These are phyloP conservation scores for Scaptodrosophila lebanonensis DNA, from an alignment of 1,140 invertebrate species.

Conservation along the genomic window DNA sequence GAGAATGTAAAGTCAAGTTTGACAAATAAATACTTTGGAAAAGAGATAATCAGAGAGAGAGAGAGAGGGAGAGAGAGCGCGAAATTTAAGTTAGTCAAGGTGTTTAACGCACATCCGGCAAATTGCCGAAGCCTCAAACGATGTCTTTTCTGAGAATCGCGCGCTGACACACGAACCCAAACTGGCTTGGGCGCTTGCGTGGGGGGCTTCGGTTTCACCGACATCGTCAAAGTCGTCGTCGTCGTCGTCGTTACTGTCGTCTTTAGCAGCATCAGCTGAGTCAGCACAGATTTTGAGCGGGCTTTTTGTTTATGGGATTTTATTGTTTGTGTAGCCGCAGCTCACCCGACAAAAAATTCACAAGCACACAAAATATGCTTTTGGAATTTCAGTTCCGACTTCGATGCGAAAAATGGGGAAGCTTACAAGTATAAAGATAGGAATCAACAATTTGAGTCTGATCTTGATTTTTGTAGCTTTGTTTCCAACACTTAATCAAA, in stretches of 20 bases:
- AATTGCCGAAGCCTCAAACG: conserved; percentile 32
- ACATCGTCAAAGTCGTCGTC: conserved; percentile 20
- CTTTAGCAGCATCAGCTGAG: conserved; percentile 66
- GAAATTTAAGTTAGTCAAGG: conserved; percentile 24
- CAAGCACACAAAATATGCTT: no score
- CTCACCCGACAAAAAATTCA: conserved; percentile 41
- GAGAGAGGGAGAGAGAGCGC: neutral
- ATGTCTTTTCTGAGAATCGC: conserved; percentile 48
- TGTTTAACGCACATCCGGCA: conserved; percentile 51
- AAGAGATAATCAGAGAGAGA: neutral
- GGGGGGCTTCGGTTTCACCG: conserved; percentile 35
- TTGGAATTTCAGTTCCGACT: no score
- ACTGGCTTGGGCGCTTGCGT: conserved; percentile 48
- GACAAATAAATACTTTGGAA: neutral
- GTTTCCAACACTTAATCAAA: no score
- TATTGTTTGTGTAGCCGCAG: conserved; percentile 21
- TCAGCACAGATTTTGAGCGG: conserved; percentile 46
- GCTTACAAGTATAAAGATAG: no score
- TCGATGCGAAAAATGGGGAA: no score
- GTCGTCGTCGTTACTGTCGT: conserved; percentile 11
- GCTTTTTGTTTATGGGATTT: conserved; percentile 50
- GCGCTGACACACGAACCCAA: conserved; percentile 52
- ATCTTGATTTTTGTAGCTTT: no score
- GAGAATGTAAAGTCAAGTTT: no score
- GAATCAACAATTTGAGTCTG: no score